Percentiles rank a stretch among this genome's conserved stretches.
These are phyloP conservation scores for Prietella phreatophila DNA, from an alignment of 2,113 vertebrate species.

Conservation along the genomic window DNA sequence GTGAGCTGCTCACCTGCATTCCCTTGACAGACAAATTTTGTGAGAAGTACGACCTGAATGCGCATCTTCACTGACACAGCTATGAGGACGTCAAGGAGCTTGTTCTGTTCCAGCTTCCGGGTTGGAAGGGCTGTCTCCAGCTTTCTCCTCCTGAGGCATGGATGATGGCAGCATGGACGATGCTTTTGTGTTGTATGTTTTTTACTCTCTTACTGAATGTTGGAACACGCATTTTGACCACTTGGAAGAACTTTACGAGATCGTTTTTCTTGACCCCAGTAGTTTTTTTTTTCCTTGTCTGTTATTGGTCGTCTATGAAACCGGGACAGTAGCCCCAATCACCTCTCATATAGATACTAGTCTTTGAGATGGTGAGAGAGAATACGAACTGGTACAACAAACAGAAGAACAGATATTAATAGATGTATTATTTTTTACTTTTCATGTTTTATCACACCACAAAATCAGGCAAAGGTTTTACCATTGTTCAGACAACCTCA, in stretches of 20 bases:
- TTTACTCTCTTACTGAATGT: slow-evolving; percentile 59
- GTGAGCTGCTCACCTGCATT: slow-evolving; percentile 95
- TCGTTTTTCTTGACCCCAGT: background rate
- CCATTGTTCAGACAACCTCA: slow-evolving; percentile 68
- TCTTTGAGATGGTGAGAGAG: slow-evolving; percentile 48
- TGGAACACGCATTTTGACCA: slow-evolving; percentile 54
- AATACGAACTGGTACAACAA: slow-evolving; percentile 62
- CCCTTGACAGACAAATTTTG: slow-evolving; percentile 99
- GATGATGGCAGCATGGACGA: slow-evolving; percentile 61
- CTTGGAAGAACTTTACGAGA: slow-evolving; percentile 47
- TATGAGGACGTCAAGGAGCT: background rate
- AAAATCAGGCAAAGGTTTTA: slow-evolving; percentile 57
- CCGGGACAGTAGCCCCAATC: slow-evolving; percentile 59
- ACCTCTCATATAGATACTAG: slow-evolving; percentile 51
- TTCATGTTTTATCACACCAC: slow-evolving; percentile 62
- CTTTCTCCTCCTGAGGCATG: slow-evolving; percentile 9
- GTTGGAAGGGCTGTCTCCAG: too few species aligned
- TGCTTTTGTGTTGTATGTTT: slow-evolving; percentile 61
- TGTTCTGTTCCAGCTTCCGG: slow-evolving; percentile 30
- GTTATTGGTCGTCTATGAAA: slow-evolving; percentile 53
- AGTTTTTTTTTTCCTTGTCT: slow-evolving; percentile 45
- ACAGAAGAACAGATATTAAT: slow-evolving; percentile 48
- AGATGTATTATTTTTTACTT: slow-evolving; percentile 47
- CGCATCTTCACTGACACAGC: slow-evolving; percentile 87
- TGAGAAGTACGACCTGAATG: slow-evolving; percentile 96